Conservation (phyloP, 2,113 vertebrate genomes). For the Serilophus lunatus region DNA sequence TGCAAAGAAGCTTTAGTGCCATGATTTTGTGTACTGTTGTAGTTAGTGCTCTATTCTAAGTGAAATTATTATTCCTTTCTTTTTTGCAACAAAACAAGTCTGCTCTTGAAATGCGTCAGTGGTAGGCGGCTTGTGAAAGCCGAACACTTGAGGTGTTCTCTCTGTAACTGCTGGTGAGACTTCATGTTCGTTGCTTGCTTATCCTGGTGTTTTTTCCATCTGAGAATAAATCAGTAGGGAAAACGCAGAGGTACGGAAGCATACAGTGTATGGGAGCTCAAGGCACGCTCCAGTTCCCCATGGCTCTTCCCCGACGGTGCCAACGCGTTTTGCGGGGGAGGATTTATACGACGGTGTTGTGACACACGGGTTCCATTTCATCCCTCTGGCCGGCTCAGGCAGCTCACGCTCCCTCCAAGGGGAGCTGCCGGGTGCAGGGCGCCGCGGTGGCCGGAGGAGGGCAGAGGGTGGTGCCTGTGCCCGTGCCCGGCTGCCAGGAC, state of each 20-base stretch:
- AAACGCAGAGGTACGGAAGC: neutral
- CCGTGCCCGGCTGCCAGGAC: neutral
- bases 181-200: neutral
- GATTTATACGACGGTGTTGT: rapidly evolving
- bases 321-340: neutral
- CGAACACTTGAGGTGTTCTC: rapidly evolving
- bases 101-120: neutral
- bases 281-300: rapidly evolving
- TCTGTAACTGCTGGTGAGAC: neutral
- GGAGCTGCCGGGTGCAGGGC: neutral
- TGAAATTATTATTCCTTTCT: neutral
- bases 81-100: neutral
- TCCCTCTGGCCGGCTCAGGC: neutral
- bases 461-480: neutral
- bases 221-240: neutral
- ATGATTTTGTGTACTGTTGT: neutral
- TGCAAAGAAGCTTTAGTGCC: neutral
- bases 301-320: neutral
- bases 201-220: neutral
- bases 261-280: neutral
- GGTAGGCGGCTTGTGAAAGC: neutral
- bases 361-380: rapidly evolving
- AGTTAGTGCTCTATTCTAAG: neutral
- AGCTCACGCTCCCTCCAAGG: rapidly evolving
- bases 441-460: neutral